These are phyloP conservation scores for Panzeria rudis DNA, from an alignment of 2,888 invertebrate species.

Conservation along the genomic window DNA sequence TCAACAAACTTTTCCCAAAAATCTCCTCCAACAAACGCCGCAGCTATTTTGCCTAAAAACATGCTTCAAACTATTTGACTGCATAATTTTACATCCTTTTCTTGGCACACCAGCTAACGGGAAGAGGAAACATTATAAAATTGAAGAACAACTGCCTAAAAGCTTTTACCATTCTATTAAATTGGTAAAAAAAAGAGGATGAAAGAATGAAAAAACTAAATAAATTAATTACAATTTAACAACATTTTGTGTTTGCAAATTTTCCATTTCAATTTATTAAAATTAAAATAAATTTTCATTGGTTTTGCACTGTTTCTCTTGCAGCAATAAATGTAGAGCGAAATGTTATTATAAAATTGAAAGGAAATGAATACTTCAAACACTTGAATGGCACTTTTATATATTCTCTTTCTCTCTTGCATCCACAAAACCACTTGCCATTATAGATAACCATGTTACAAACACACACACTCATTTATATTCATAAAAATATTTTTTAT, in stretches of 20 bases:
- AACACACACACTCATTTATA: not conserved
- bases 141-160: conserved; percentile 29
- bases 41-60: conserved; percentile 27
- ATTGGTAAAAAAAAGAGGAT: not conserved
- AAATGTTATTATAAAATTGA: conserved; percentile 36
- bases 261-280: conserved; percentile 68
- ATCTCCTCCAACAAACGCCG: not conserved
- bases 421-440: conserved; percentile 19
- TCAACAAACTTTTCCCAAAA: not conserved
- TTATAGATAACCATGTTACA: not conserved
- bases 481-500: not conserved
- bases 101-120: not conserved
- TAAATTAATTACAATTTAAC: conserved; percentile 69
- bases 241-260: conserved; percentile 53
- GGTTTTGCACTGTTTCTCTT: not conserved
- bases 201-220: not conserved
- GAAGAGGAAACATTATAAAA: not conserved
- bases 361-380: conserved; percentile 69
- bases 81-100: conserved; percentile 12
- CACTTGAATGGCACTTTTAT: conserved; percentile 52
- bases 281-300: conserved; percentile 58
- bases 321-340: not conserved
- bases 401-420: conserved; percentile 20
- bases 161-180: conserved; percentile 27
- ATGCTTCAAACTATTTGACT: conserved; percentile 14